Base-by-base conservation (phyloP, 1,140 invertebrate species). In the Drosophila auraria region DNA sequence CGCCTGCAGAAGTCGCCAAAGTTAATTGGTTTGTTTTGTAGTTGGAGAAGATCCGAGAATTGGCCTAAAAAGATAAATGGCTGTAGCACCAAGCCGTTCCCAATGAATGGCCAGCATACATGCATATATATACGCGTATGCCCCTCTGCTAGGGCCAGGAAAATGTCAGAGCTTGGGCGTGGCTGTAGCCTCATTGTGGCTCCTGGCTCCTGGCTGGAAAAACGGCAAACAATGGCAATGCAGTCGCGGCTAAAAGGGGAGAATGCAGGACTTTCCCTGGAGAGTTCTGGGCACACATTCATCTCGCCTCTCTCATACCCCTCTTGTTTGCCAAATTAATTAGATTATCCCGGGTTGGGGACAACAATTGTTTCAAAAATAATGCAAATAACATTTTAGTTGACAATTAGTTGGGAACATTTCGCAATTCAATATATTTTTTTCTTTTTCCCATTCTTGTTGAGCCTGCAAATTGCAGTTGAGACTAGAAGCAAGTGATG, bases 11-110 rank as follows among this genome's bases (percentile, higher is more conserved):
- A 79, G 76, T 71, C 62, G 62, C 81, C 78, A 70, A 83, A 89
- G 65, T 84, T 89, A 87, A 87, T 89, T 87, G 84, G 73, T 76
- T 84, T 78, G 75, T 76, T 89, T 80, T 84, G 70, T 89, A 78
- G 64, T 68, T 82, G 61, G 44, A 73, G 40, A 81, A 75, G 76
- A 71, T 78, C 69, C 73, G 60, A 14, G 36, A 87, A 89, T 83
- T 89, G 84, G 80, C 76, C 82, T 66, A 66, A 80, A 77, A 71
- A 64, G 64, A 80, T 66, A 69, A 64, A 77, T 56, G 59, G 49
- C 50, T 54, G 14, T 20, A 17, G 45, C 36, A 51, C 15, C 42
- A 49, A 40, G 38, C 25, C 33, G 17, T 38, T 75, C 33, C 33
- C 57, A 74, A 45, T 74, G 69, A 62, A 62, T 54, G 65, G 17